Evolutionary conservation across 2,113 vertebrate species (phyloP).

Genomic region (Colaptes auratus): DNA sequence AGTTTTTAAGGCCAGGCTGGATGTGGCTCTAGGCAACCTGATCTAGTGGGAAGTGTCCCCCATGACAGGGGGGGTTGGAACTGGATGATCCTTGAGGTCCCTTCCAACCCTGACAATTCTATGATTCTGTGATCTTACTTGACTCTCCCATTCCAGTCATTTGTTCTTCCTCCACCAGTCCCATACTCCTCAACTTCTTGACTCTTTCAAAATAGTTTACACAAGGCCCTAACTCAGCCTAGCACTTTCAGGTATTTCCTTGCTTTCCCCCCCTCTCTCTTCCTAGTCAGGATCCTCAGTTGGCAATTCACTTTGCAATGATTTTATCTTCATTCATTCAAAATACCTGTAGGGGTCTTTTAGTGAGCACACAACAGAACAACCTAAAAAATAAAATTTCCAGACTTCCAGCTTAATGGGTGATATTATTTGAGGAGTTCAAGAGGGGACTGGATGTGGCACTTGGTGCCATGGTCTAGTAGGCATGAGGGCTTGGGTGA

Average conservation of each 20-base stretch:
- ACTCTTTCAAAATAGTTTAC: neutral
- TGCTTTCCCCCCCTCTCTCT: neutral
- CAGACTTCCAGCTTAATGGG: neutral
- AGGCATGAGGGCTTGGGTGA: no score
- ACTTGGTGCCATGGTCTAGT: no score
- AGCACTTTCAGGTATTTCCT: neutral
- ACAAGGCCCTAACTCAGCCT: neutral
- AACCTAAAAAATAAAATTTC: neutral
- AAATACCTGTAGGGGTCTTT: neutral
- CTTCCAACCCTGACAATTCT: no score
- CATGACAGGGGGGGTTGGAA: no score
- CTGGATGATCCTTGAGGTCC: no score
- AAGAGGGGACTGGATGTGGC: no score
- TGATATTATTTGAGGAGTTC: neutral
- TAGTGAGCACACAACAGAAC: neutral
- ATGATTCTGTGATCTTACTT: no score
- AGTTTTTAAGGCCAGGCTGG: no score
- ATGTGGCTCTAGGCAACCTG: no score
- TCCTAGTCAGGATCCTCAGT: neutral
- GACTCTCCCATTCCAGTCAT: neutral
- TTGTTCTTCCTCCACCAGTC: neutral
- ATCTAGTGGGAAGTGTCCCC: no score
- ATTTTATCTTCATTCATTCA: neutral
- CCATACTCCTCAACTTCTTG: neutral
- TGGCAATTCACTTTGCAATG: neutral